phyloP scores from a whole-genome alignment of 1,140 invertebrate genomes.

The Trichonephila clavipes region DNA sequence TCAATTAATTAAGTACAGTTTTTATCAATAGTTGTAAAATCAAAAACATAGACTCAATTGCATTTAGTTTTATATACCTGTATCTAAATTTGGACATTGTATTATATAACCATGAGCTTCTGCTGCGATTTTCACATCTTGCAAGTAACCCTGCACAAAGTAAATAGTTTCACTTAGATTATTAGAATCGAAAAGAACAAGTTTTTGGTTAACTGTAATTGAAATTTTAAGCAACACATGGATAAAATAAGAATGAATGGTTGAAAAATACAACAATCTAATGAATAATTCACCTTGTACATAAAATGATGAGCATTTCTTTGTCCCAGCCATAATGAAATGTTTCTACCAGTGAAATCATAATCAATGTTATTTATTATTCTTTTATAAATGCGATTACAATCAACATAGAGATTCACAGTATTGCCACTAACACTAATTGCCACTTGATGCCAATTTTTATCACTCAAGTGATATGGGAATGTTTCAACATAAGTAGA shows the following conservation, averaged over 20 bases:
- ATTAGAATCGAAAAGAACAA: too few species aligned
- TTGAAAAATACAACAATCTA: background rate
- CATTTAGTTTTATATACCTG: slow-evolving; percentile 80
- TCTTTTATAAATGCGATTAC: slow-evolving; percentile 90
- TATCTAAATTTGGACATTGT: slow-evolving; percentile 91
- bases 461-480: slow-evolving; percentile 91
- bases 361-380: slow-evolving; percentile 87
- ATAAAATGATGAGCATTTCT: slow-evolving; percentile 91
- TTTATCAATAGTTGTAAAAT: background rate
- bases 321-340: slow-evolving; percentile 92
- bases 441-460: slow-evolving; percentile 92
- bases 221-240: too few species aligned
- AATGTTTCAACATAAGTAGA: slow-evolving; percentile 90
- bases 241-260: too few species aligned
- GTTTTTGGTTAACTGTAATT: too few species aligned
- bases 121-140: slow-evolving; percentile 91
- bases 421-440: slow-evolving; percentile 90
- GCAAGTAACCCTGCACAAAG: slow-evolving; percentile 87
- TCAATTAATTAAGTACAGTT: background rate
- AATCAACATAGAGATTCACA: slow-evolving; percentile 91
- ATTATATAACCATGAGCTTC: slow-evolving; percentile 91
- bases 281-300: slow-evolving; percentile 88
- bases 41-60: background rate
- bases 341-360: slow-evolving; percentile 84
- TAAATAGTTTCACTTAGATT: background rate